Conservation (phyloP, 2,113 vertebrate species). For the Osmerus eperlanus region DNA sequence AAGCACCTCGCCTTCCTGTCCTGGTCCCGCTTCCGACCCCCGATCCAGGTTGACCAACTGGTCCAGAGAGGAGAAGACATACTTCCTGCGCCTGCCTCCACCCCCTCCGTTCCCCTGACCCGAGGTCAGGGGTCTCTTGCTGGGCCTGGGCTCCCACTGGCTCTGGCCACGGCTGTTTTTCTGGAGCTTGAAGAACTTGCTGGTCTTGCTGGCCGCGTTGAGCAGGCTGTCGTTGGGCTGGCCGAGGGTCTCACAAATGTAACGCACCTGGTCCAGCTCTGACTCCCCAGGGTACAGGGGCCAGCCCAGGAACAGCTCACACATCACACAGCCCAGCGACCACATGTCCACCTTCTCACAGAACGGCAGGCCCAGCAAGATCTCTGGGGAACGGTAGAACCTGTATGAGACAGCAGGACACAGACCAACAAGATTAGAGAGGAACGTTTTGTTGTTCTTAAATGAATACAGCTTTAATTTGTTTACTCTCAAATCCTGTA, state of each 20-base stretch:
- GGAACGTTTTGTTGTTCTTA: too few relatives aligned
- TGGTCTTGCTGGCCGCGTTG: constrained; percentile 56
- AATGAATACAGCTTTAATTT: too few relatives aligned
- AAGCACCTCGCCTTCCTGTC: neutral
- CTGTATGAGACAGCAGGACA: neutral
- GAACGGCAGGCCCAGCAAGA: constrained; percentile 77
- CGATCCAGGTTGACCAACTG: constrained; percentile 55
- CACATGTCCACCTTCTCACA: constrained; percentile 75
- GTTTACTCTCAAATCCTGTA: too few relatives aligned
- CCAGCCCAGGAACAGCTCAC: constrained; percentile 73
- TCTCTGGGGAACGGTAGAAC: constrained; percentile 75
- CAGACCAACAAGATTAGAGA: too few relatives aligned
- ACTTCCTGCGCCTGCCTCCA: constrained; percentile 55
- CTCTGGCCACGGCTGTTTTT: constrained; percentile 12
- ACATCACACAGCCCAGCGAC: constrained; percentile 75
- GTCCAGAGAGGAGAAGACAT: constrained; percentile 69
- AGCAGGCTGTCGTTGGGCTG: constrained; percentile 64
- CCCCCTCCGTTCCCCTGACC: neutral
- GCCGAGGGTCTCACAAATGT: constrained; percentile 75
- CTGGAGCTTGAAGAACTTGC: constrained; percentile 63
- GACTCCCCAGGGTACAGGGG: constrained; percentile 73
- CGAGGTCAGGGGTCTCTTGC: constrained; percentile 44
- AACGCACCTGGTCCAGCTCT: constrained; percentile 71
- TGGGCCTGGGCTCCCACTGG: constrained; percentile 71
- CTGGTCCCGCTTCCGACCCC: neutral